Conservation (phyloP, 1,140 invertebrate species). For the Halictus rubicundus region DNA sequence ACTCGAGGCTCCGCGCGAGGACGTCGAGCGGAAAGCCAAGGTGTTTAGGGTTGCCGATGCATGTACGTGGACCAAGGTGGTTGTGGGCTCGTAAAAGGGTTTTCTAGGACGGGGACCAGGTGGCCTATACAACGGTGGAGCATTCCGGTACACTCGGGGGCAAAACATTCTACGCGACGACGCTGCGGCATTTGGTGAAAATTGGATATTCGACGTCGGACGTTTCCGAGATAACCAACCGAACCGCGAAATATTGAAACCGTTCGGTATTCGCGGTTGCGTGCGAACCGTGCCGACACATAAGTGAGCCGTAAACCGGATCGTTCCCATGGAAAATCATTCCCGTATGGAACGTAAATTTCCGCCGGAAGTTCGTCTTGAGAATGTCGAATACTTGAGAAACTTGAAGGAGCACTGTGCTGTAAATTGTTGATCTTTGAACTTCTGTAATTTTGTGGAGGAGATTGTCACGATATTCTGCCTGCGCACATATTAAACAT, state of each 20-base stretch:
- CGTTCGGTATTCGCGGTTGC: background rate
- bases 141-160: conserved; percentile 59
- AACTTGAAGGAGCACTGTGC: too few relatives aligned
- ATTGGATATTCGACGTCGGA: conserved; percentile 48
- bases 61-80: conserved; percentile 32
- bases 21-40: conserved; percentile 62
- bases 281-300: too few relatives aligned
- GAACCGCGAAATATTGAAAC: conserved; percentile 3
- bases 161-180: conserved; percentile 50
- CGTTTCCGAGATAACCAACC: background rate
- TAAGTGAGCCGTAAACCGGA: too few relatives aligned
- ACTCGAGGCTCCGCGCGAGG: conserved; percentile 27
- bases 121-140: conserved; percentile 55
- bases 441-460: too few relatives aligned
- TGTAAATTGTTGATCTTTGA: too few relatives aligned
- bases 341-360: too few relatives aligned
- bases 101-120: conserved; percentile 42
- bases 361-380: too few relatives aligned
- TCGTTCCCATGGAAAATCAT: too few relatives aligned
- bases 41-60: conserved; percentile 19
- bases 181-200: conserved; percentile 53
- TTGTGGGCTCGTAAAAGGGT: conserved; percentile 34
- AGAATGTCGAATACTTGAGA: too few relatives aligned
- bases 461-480: too few relatives aligned
- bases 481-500: too few relatives aligned